Evolutionary conservation across 92 coral and sea anemone species (phyloP), one percentile per base, ranked within the genome.

Genomic region (Parazoanthus atlanticus): DNA sequence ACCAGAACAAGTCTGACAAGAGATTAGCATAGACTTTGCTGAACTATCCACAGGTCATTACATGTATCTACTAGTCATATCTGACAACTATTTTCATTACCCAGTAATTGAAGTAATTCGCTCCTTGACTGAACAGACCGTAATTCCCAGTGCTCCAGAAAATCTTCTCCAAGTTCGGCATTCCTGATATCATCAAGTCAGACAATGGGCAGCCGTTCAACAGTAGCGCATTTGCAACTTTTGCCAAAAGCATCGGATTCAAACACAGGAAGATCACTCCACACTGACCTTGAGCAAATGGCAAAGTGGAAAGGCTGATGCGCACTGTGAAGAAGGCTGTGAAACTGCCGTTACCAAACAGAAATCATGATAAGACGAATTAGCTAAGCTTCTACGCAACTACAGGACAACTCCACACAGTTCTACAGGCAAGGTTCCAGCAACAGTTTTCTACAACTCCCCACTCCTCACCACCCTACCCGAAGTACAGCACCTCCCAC

Each of bases 11-110:
- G 61, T 76, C 32, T 85, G 80, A 79, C 76, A 66, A 36, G 65
- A 85, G 21, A 31, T 85, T 79, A 66, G 77, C 16, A 79, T 85
- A 23, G 88, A 82, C 74, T 89, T 89, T 43, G 80, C 80, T 47
- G 88, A 85, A 47, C 80, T 58, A 28, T 17, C 85, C 26, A 80
- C 40, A 28, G 79, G 86, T 17, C 80, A 47, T 52, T 70, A 73
- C 28, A n/a, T n/a, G n/a, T n/a, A n/a, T n/a, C 17, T 82, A 9
- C 88, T 85, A 17, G 74, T 40, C 43, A 40, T 40, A 40, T 40
- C 43, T 40, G 43, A 40, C 6, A 8, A 40, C 4, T 40, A 40
- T 40, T 40, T 8, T 4, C 1, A 8, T 4, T 40, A 40, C 6
- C 43, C 43, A 40, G 6, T 40, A 5, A 2, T 3, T 2, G 43